Evolutionary conservation across 2,888 invertebrate species (phyloP).

Genomic region (Eurytoma adleriae): DNA sequence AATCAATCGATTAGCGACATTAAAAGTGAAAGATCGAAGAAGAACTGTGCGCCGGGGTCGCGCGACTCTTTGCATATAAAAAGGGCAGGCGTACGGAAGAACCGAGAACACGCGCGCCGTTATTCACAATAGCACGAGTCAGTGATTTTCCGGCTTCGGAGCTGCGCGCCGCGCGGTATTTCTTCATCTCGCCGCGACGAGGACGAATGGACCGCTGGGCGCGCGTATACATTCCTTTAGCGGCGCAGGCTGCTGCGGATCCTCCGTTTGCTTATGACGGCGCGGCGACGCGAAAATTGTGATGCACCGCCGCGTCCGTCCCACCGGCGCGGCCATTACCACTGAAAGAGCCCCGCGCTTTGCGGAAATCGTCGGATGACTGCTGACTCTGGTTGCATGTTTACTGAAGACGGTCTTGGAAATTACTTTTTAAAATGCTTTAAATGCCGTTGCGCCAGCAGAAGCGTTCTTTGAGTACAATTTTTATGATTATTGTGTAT

Average conservation of each 20-base stretch:
- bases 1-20: too few relatives aligned
- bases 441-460: too few relatives aligned
- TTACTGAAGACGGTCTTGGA: too few relatives aligned
- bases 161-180: not conserved
- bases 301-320: not conserved
- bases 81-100: too few relatives aligned
- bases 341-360: not conserved
- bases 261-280: not conserved
- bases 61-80: too few relatives aligned
- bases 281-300: not conserved
- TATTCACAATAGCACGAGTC: constrained; percentile 1
- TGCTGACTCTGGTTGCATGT: too few relatives aligned
- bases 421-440: too few relatives aligned
- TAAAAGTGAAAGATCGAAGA: too few relatives aligned
- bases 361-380: too few relatives aligned
- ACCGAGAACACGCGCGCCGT: not conserved
- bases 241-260: not conserved
- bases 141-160: constrained; percentile 5
- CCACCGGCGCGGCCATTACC: not conserved
- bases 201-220: not conserved
- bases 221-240: constrained; percentile 1
- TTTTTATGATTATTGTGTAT: too few relatives aligned
- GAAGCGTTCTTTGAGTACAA: too few relatives aligned
- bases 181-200: constrained; percentile 2
- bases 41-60: too few relatives aligned